phyloP scores from a whole-genome alignment of 2,797 vertebrate genomes.

The Argentina silus region DNA sequence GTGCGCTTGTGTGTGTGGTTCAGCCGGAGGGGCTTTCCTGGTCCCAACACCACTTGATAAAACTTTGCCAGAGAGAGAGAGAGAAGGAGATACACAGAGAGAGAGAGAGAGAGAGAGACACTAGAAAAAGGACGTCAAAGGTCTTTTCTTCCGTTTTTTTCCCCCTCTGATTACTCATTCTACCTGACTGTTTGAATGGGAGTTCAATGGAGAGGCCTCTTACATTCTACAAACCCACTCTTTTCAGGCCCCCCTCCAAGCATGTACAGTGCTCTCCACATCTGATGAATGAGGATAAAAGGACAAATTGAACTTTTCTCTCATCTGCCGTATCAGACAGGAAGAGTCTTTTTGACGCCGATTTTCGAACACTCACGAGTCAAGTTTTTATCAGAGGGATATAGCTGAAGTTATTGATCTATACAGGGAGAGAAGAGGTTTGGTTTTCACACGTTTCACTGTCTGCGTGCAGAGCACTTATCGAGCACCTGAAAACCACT shows the following conservation, averaged over 20 bases:
- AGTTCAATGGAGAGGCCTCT: slow-evolving; percentile 61
- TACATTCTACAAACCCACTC: slow-evolving; percentile 33
- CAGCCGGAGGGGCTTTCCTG: slow-evolving; percentile 68
- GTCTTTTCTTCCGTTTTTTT: slow-evolving; percentile 53
- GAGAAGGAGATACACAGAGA: slow-evolving; percentile 50
- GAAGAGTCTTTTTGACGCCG: slow-evolving; percentile 69
- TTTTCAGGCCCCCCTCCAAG: slow-evolving; percentile 61
- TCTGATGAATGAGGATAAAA: slow-evolving; percentile 70
- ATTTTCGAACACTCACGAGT: slow-evolving; percentile 34
- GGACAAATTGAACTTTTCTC: slow-evolving; percentile 79
- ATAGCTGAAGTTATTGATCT: slow-evolving; percentile 76
- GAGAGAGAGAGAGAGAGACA: slow-evolving; percentile 58
- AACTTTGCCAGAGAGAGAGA: slow-evolving; percentile 76
- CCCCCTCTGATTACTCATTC: slow-evolving; percentile 65
- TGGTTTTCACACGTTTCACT: slow-evolving; percentile 49
- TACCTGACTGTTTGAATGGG: slow-evolving; percentile 68
- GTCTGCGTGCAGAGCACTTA: slow-evolving; percentile 43
- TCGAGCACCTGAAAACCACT: slow-evolving; percentile 68
- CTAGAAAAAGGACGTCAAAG: slow-evolving; percentile 69
- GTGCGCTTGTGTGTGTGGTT: slow-evolving; percentile 77
- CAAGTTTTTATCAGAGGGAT: slow-evolving; percentile 69
- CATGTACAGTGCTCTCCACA: slow-evolving; percentile 57
- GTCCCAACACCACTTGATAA: slow-evolving; percentile 75
- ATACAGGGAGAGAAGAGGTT: slow-evolving; percentile 66
- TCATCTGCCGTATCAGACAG: slow-evolving; percentile 61